Conservation (phyloP, 2,113 vertebrate genomes). For the Scomber japonicus region DNA sequence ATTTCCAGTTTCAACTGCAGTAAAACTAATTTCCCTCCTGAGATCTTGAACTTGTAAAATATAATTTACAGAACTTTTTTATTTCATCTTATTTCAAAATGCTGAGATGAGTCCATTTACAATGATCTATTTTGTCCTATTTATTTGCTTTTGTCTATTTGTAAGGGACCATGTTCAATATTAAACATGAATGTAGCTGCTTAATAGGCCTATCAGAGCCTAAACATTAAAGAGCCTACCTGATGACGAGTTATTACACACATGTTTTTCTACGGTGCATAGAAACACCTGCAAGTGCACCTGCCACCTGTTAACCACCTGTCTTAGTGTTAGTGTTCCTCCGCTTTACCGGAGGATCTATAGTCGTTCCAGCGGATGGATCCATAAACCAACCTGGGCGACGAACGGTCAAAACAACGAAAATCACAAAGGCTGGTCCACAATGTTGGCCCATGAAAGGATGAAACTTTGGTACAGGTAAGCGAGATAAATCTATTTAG, state of each 20-base stretch:
- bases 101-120: too few species aligned
- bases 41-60: too few species aligned
- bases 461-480: slow-evolving; percentile 62
- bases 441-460: slow-evolving; percentile 70
- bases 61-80: too few species aligned
- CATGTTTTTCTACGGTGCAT: neutral
- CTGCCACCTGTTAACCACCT: slow-evolving; percentile 11
- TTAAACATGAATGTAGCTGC: too few species aligned
- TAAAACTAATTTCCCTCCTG: too few species aligned
- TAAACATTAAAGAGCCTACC: neutral
- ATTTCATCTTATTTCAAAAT: too few species aligned
- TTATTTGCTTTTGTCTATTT: too few species aligned
- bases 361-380: slow-evolving; percentile 69
- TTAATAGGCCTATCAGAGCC: neutral
- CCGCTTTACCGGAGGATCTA: slow-evolving; percentile 56
- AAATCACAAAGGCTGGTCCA: slow-evolving; percentile 41
- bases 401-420: slow-evolving; percentile 42
- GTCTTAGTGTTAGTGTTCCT: slow-evolving; percentile 41
- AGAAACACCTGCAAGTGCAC: neutral
- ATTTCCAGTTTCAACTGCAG: too few species aligned
- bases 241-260: neutral
- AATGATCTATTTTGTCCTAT: too few species aligned
- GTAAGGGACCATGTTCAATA: too few species aligned
- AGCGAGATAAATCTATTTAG: neutral
- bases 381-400: slow-evolving; percentile 51